Percentiles rank a stretch among this genome's conserved stretches.
Conservation (phyloP, 2,113 vertebrate species). For the Octodon degus region DNA sequence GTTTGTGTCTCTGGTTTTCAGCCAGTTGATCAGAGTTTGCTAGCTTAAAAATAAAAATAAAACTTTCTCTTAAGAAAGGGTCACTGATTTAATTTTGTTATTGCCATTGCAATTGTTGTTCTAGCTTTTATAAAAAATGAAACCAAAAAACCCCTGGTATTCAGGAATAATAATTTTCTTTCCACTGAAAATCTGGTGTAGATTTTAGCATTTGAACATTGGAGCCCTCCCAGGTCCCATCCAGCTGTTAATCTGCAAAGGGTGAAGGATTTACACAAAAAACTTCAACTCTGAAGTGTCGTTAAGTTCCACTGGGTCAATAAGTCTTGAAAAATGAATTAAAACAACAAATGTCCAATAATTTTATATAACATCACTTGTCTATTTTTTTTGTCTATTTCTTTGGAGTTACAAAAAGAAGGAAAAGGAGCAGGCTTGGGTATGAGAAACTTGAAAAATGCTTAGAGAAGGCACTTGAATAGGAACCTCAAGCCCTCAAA, state of each 20-base stretch:
- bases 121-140: background rate
- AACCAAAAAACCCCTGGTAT: background rate
- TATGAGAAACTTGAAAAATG: background rate
- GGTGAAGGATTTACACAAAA: conserved; percentile 63
- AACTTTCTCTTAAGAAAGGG: background rate
- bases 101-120: conserved; percentile 7
- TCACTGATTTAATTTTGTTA: background rate
- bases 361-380: conserved; percentile 30
- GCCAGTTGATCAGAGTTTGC: conserved; percentile 53
- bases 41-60: conserved; percentile 10
- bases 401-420: background rate
- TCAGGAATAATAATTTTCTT: conserved; percentile 27
- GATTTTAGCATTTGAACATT: conserved; percentile 62
- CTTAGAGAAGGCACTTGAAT: background rate
- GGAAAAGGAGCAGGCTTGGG: background rate
- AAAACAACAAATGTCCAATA: conserved; percentile 60
- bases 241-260: conserved; percentile 59
- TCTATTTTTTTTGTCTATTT: conserved; percentile 42
- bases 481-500: background rate
- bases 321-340: conserved; percentile 76
- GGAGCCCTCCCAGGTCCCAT: conserved; percentile 55
- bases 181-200: conserved; percentile 36
- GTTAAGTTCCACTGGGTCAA: conserved; percentile 64
- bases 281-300: conserved; percentile 65
- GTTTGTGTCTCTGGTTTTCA: background rate